Base-by-base conservation (phyloP, 2,888 invertebrate genomes). In the Pyrgus malvae region DNA sequence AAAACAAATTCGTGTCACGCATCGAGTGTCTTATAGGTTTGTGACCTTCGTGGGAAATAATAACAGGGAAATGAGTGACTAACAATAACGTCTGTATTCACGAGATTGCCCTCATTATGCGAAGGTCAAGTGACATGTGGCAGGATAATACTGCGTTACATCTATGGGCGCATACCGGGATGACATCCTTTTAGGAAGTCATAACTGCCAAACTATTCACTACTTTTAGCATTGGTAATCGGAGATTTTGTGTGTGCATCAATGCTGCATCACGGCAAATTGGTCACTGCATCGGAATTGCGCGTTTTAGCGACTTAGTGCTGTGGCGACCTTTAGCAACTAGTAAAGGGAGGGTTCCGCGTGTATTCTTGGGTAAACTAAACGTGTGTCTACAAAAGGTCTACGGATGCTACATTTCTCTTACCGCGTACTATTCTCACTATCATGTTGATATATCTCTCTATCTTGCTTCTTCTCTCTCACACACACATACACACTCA, bases 1-100 rank as follows among this genome's bases (percentile, higher is more conserved):
- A n/a, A n/a, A n/a, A n/a, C 17, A 27, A 27, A 53, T 37, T 53
- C 44, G 12, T 21, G 44, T 53, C 51, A 53, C 51, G 51, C 38
- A 21, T 17, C 25, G n/a, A 25, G 11, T 21, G 51, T 45, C 29
- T 44, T 38, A 44, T 25, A n/a, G 17, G 35, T 35, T 35, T 5
- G 14, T 21, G 6, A 12, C 37, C 37, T 51, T 45, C 27, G 19
- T 37, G n/a, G 25, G 17, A 12, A 42, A 50, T 33, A 48, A 37
- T 19, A 31, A 14, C 40, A 49, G 37, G 44, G 51, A 51, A 51
- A 37, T 51, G 44, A 51, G 37, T 48, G 25, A 11, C 9, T 21
- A 11, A 27, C 31, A 17, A 31, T 11, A 27, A 44, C 9, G 33
- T 35, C 9, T 35, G 33, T 48, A 23, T 35, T 35, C 35, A 35